phyloP scores from a whole-genome alignment of 2,113 vertebrate genomes.

The Urocitellus parryii region DNA sequence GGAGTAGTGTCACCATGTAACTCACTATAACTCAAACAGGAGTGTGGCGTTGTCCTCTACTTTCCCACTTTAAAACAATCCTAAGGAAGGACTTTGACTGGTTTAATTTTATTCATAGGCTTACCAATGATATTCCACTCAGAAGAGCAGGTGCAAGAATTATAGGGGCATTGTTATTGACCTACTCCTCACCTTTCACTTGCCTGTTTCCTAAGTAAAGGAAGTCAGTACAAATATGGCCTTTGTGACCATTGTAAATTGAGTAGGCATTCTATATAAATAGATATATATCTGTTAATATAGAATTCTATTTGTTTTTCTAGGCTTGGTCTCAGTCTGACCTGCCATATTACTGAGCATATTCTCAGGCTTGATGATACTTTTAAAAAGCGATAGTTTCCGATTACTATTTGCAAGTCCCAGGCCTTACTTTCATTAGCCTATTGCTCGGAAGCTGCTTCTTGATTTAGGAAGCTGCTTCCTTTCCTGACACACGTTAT shows the following conservation, averaged over 20 bases:
- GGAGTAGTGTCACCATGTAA: neutral
- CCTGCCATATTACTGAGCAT: neutral
- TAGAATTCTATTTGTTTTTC: constrained; percentile 9
- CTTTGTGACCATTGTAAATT: neutral
- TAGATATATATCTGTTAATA: neutral
- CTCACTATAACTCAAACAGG: neutral
- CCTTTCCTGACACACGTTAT: neutral
- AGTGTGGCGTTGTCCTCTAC: neutral
- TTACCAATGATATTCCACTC: neutral
- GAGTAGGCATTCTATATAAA: neutral
- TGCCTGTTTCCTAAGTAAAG: constrained; percentile 7
- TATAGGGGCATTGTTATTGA: neutral
- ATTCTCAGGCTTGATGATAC: neutral
- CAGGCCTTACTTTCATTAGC: neutral
- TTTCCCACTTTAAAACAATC: neutral
- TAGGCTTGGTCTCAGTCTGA: neutral
- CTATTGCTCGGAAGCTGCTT: neutral
- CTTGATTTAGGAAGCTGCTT: constrained; percentile 37
- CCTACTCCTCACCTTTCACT: neutral
- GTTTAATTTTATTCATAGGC: neutral
- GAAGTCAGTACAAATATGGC: neutral
- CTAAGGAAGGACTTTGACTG: neutral
- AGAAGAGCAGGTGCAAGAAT: neutral
- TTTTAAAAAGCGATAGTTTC: neutral
- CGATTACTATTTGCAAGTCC: neutral